Percentiles rank a stretch among this genome's conserved stretches.
These are phyloP conservation scores for Gallinago stenura DNA, from an alignment of 2,797 vertebrate genomes.

Conservation along the genomic window DNA sequence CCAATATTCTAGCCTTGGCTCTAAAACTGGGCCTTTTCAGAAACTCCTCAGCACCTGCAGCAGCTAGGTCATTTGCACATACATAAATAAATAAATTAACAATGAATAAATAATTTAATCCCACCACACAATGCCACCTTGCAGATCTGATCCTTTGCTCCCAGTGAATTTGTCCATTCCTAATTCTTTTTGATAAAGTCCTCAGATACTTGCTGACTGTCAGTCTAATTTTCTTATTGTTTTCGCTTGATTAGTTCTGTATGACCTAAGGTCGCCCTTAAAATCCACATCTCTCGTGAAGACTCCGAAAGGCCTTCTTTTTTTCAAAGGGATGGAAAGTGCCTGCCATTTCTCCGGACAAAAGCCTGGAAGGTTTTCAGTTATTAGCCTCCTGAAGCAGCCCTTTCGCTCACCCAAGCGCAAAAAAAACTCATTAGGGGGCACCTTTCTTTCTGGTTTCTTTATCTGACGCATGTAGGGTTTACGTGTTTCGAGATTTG, in stretches of 20 bases:
- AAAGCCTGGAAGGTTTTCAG: constrained; percentile 82
- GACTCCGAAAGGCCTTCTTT: constrained; percentile 78
- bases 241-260: constrained; percentile 89
- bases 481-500: constrained; percentile 80
- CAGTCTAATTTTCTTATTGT: constrained; percentile 87
- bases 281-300: constrained; percentile 87
- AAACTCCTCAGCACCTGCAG: constrained; percentile 83
- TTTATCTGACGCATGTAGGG: constrained; percentile 80
- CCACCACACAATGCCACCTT: constrained; percentile 81
- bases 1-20: constrained; percentile 81
- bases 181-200: constrained; percentile 89
- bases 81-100: constrained; percentile 88
- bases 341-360: constrained; percentile 84
- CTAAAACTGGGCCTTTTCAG: constrained; percentile 81
- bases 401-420: constrained; percentile 87
- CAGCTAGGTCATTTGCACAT: constrained; percentile 84
- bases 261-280: constrained; percentile 88
- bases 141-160: constrained; percentile 80
- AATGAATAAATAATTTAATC: constrained; percentile 90
- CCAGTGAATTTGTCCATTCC: constrained; percentile 81
- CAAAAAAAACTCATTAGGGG: constrained; percentile 92
- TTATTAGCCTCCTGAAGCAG: constrained; percentile 75
- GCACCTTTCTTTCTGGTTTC: constrained; percentile 77
- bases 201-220: constrained; percentile 84
- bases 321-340: constrained; percentile 79